Evolutionary conservation across 1,140 invertebrate genomes (phyloP).

Genomic region (Lerema accius): DNA sequence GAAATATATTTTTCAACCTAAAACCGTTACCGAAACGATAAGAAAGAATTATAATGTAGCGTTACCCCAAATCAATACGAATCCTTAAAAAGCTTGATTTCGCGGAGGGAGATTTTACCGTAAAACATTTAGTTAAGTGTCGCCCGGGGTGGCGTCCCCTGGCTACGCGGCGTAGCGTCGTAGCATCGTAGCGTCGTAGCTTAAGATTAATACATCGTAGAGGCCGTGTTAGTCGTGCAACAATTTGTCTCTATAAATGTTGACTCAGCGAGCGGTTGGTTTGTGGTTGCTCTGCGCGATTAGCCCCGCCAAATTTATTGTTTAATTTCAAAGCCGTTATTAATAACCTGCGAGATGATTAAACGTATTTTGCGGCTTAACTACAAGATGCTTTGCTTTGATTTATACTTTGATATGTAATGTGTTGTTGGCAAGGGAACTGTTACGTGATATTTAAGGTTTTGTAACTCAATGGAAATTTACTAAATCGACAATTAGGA

Average conservation of each 20-base stretch:
- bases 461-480: conserved; percentile 30
- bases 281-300: conserved; percentile 74
- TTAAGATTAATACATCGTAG: conserved; percentile 79
- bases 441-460: conserved; percentile 27
- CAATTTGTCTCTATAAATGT: conserved; percentile 83
- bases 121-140: conserved; percentile 57
- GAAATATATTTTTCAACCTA: background rate
- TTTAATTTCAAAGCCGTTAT: conserved; percentile 81
- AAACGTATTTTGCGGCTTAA: conserved; percentile 74
- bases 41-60: conserved; percentile 16
- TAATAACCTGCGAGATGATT: conserved; percentile 79
- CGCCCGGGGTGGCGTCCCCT: conserved; percentile 43
- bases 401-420: conserved; percentile 66
- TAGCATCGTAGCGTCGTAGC: conserved; percentile 49
- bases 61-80: conserved; percentile 31
- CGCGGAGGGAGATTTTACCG: conserved; percentile 28
- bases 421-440: conserved; percentile 47
- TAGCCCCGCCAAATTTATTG: conserved; percentile 80
- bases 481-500: no score
- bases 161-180: conserved; percentile 45
- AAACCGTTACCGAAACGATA: background rate
- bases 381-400: conserved; percentile 64
- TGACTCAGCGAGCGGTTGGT: conserved; percentile 75
- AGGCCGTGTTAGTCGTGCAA: conserved; percentile 71
- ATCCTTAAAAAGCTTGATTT: conserved; percentile 33